phyloP scores from a whole-genome alignment of 2,888 invertebrate species.

The Phanerotoma sp. region DNA sequence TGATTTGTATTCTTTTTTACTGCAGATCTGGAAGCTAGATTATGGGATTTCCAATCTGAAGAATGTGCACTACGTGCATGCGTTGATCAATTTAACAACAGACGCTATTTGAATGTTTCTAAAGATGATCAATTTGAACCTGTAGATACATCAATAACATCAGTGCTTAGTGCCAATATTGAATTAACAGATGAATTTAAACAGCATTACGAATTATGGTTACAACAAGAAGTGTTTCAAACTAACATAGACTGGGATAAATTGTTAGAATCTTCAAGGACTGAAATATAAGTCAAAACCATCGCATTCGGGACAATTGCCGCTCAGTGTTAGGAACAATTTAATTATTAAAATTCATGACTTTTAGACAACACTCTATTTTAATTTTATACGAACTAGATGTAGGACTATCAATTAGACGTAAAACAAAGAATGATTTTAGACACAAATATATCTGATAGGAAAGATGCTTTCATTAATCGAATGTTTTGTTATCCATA shows the following conservation, averaged over 20 bases:
- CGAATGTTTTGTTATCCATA: too few relatives aligned
- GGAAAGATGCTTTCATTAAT: too few relatives aligned
- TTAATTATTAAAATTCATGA: too few relatives aligned
- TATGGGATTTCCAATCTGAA: constrained; percentile 98
- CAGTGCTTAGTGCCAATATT: constrained; percentile 74
- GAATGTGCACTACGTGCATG: constrained; percentile 92
- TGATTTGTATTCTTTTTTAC: too few relatives aligned
- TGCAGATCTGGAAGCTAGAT: constrained; percentile 88
- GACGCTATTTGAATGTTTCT: constrained; percentile 69
- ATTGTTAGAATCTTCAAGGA: constrained; percentile 50
- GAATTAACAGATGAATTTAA: constrained; percentile 93
- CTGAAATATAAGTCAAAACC: constrained; percentile 45
- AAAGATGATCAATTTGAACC: constrained; percentile 65
- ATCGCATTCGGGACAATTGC: background rate
- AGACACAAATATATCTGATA: too few relatives aligned
- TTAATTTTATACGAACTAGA: too few relatives aligned
- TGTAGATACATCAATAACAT: constrained; percentile 79
- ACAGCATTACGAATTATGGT: constrained; percentile 91
- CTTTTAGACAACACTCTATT: constrained; percentile 3
- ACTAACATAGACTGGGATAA: constrained; percentile 80
- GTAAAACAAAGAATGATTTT: too few relatives aligned
- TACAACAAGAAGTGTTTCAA: constrained; percentile 94
- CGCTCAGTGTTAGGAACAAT: too few relatives aligned
- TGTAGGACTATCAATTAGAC: too few relatives aligned
- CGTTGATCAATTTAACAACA: constrained; percentile 94